These are phyloP conservation scores for Neodiprion lecontei DNA, from an alignment of 1,140 invertebrate species.

Conservation along the genomic window DNA sequence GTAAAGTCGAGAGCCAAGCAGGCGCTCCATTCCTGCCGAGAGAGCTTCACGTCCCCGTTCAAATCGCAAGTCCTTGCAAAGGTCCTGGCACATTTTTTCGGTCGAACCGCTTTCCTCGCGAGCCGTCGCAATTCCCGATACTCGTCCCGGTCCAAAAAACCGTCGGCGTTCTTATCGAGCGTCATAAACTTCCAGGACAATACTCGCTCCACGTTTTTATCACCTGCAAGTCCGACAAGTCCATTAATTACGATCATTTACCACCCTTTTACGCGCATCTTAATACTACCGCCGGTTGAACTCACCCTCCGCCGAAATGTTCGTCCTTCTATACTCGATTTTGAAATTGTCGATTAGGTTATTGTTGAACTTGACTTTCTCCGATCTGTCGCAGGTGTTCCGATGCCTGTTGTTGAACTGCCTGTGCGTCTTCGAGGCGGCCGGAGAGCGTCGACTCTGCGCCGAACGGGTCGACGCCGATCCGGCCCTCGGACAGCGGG, in stretches of 20 bases:
- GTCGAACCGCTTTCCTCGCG: slow-evolving; percentile 85
- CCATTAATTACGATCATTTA: background rate
- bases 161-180: slow-evolving; percentile 80
- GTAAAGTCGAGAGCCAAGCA: slow-evolving; percentile 77
- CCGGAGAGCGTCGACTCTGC: slow-evolving; percentile 47
- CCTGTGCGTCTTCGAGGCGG: slow-evolving; percentile 49
- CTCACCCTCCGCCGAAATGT: slow-evolving; percentile 51
- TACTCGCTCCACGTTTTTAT: slow-evolving; percentile 61
- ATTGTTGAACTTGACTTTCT: slow-evolving; percentile 79
- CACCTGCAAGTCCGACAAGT: slow-evolving; percentile 35
- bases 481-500: slow-evolving; percentile 66
- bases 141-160: slow-evolving; percentile 77
- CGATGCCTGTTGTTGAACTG: slow-evolving; percentile 47
- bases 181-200: slow-evolving; percentile 88
- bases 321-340: slow-evolving; percentile 73
- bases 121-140: slow-evolving; percentile 80
- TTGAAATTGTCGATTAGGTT: slow-evolving; percentile 84
- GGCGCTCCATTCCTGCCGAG: slow-evolving; percentile 81
- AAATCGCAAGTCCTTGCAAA: slow-evolving; percentile 87
- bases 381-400: slow-evolving; percentile 70
- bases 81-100: slow-evolving; percentile 85
- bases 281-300: background rate
- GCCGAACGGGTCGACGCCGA: slow-evolving; percentile 41
- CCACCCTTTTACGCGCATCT: background rate
- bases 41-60: slow-evolving; percentile 78